These are phyloP conservation scores for Hystrix cristata DNA, from an alignment of 2,113 vertebrate species.

Conservation along the genomic window DNA sequence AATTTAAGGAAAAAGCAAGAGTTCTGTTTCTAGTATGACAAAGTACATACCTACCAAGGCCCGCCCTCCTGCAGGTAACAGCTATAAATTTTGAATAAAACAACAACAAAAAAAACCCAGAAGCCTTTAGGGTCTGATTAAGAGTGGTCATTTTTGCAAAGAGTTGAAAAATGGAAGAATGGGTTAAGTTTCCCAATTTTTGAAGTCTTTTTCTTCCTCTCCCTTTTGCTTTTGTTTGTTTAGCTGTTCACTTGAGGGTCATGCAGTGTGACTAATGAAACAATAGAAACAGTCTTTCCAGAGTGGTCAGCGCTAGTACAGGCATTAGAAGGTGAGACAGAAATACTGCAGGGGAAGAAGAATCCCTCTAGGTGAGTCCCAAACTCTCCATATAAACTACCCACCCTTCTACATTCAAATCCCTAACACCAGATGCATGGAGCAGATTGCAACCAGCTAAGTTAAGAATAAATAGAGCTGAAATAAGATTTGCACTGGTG, in stretches of 20 bases:
- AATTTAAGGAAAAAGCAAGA: neutral
- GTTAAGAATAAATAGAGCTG: neutral
- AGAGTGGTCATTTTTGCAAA: neutral
- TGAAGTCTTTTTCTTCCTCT: neutral
- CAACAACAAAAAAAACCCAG: neutral
- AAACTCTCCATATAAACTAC: neutral
- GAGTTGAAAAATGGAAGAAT: neutral
- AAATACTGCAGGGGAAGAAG: neutral
- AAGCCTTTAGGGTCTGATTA: neutral
- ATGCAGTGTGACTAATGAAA: neutral
- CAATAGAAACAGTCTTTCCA: neutral
- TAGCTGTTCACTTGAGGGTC: neutral
- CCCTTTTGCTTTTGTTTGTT: neutral
- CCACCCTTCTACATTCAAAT: neutral
- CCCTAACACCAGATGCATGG: neutral
- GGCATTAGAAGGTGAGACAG: neutral
- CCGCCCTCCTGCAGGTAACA: neutral
- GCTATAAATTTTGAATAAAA: constrained; percentile 19
- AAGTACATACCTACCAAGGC: neutral
- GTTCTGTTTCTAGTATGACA: neutral
- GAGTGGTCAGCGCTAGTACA: neutral
- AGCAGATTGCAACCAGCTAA: neutral
- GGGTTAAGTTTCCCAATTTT: neutral
- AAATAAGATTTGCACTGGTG: neutral
- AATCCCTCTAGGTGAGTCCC: neutral